Conservation (phyloP, 2,113 vertebrate species). For the Planiliza haematocheilus region DNA sequence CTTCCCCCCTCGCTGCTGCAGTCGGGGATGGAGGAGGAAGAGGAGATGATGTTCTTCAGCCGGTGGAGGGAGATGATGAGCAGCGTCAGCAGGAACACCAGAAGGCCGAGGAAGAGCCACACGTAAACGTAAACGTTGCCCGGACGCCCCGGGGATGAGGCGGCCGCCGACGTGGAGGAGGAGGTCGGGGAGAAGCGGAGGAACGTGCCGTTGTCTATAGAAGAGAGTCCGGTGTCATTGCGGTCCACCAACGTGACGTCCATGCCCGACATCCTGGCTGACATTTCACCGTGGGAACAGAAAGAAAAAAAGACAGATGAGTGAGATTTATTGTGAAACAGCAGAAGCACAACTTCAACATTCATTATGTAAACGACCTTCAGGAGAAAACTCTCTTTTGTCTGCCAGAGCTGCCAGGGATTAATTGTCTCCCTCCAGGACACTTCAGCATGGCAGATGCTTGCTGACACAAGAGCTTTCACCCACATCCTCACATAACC, state of each 20-base stretch:
- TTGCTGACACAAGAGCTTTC: constrained; percentile 43
- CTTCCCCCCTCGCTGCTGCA: constrained; percentile 92
- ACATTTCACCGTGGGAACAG: neutral
- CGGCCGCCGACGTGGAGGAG: constrained; percentile 88
- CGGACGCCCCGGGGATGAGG: constrained; percentile 79
- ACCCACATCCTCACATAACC: constrained; percentile 18
- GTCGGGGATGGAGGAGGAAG: constrained; percentile 92
- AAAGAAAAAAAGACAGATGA: neutral
- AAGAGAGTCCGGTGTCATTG: constrained; percentile 68
- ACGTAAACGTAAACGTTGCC: constrained; percentile 94
- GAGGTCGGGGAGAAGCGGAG: constrained; percentile 90
- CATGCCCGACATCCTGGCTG: constrained; percentile 77
- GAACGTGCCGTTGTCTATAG: constrained; percentile 88
- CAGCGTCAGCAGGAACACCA: constrained; percentile 93
- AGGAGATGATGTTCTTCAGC: constrained; percentile 97
- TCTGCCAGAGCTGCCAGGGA: constrained; percentile 27
- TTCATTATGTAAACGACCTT: constrained; percentile 27
- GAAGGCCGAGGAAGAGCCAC: constrained; percentile 95
- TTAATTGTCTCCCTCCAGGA: constrained; percentile 20
- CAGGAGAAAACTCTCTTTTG: constrained; percentile 22
- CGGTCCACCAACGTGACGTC: constrained; percentile 67
- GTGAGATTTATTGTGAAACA: constrained; percentile 22
- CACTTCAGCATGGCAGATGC: constrained; percentile 22
- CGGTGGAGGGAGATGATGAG: constrained; percentile 94
- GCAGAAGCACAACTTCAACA: constrained; percentile 2